Evolutionary conservation across 2,888 invertebrate genomes (phyloP), one percentile per base, ranked within the genome.

Genomic region (Capitulum mitella): DNA sequence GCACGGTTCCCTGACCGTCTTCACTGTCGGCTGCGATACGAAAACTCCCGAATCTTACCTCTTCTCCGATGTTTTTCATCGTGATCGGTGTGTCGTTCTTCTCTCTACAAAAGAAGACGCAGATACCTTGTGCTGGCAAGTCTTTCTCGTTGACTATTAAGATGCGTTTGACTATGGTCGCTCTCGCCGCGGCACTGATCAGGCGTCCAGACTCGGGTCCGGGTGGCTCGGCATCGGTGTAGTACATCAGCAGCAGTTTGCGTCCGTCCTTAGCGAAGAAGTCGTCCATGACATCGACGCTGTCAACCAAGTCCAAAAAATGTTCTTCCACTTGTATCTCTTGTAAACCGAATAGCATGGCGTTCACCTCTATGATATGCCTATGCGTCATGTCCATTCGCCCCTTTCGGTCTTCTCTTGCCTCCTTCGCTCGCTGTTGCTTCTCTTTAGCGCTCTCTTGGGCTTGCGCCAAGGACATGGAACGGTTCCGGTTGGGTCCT

Each of bases 71-170:
- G 82, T 90, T 91, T 83, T 89, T 91, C 80, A 86, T 84, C 79
- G 91, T 92, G 70, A 93, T 86, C 22, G 86, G 85, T 81, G 89
- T 87, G 26, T 87, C 85, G 80, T 89, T 89, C 81, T 87, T 89
- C 29, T 89, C 88, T 82, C 92, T 89, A 84, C 92, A 91, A 82
- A 91, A 90, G 54, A 90, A 90, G n/a, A 93, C 87, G 85, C 91
- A 91, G 83, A 86, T 87, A 6, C 91, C 92, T 79, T 86, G 87
- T 37, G 92, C 87, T 79, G 87, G 85, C 81, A 89, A 87, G 37
- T 87, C 86, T 37, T 86, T 85, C 34, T 91, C 91, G 84, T 90
- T 89, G 0, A 91, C 90, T 78, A 93, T 86, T 80, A 91, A 82
- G 10, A 86, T 78, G 54, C 85, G 81, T 78, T 82, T 84, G 51